phyloP scores from a whole-genome alignment of 2,113 vertebrate species.

The Entomyzon cyanotis region DNA sequence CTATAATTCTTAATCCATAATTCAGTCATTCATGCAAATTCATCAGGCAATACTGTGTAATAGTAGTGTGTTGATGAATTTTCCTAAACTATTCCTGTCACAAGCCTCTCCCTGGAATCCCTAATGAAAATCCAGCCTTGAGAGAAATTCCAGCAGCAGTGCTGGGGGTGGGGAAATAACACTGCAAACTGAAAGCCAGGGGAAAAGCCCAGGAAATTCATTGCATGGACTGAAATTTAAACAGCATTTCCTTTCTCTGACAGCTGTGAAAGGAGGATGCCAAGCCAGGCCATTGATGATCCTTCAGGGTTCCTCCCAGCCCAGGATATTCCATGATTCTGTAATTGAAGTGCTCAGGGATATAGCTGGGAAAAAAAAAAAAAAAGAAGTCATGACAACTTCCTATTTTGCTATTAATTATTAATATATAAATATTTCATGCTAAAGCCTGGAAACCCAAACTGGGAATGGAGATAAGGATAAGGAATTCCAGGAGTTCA shows the following conservation, averaged over 20 bases:
- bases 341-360: background rate
- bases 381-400: background rate
- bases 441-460: background rate
- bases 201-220: slow-evolving; percentile 4
- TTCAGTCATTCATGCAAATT: background rate
- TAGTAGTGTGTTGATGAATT: background rate
- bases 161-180: background rate
- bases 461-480: background rate
- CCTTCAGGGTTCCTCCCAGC: background rate
- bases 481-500: background rate
- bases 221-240: background rate
- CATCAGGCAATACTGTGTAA: background rate
- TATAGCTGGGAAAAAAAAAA: background rate
- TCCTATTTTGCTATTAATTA: background rate
- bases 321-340: background rate
- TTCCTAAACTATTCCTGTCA: background rate
- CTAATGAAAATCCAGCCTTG: background rate
- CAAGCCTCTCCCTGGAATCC: background rate
- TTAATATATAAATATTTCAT: background rate
- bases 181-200: slow-evolving; percentile 21
- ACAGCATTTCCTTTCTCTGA: background rate
- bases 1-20: background rate
- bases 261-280: background rate
- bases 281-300: background rate
- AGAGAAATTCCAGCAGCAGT: background rate